Evolutionary conservation across 2,113 vertebrate genomes (phyloP).

Genomic region (Odocoileus hemionus): DNA sequence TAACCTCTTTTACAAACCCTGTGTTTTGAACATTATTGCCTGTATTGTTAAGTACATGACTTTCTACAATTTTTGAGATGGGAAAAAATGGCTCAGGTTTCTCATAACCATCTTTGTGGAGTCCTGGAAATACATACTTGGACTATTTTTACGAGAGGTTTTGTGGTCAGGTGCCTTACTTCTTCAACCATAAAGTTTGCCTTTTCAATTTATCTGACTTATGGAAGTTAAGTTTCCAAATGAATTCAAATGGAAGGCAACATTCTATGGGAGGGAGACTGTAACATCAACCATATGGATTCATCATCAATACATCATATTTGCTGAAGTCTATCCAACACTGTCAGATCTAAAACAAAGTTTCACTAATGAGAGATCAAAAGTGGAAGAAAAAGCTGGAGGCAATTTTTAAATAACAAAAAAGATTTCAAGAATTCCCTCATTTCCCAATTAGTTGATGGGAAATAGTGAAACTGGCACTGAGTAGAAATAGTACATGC

Average conservation of each 20-base stretch:
- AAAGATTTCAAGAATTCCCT: constrained; percentile 7
- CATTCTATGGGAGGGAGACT: background rate
- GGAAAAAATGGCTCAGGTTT: background rate
- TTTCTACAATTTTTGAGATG: background rate
- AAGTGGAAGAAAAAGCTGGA: background rate
- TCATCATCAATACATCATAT: background rate
- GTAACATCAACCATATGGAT: background rate
- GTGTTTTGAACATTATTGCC: background rate
- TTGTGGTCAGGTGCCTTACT: constrained; percentile 20
- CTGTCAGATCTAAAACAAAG: constrained; percentile 24
- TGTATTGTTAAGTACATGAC: background rate
- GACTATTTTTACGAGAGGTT: constrained; percentile 35
- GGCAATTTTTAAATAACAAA: constrained; percentile 54
- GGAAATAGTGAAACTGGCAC: background rate
- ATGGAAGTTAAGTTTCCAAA: background rate
- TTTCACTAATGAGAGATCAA: constrained; percentile 44
- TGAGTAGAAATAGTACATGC: constrained; percentile 40
- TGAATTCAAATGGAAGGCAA: background rate
- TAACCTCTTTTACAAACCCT: background rate
- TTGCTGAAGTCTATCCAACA: background rate
- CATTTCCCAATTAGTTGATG: constrained; percentile 41
- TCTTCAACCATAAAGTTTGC: background rate
- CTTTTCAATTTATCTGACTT: background rate
- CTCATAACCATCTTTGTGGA: background rate
- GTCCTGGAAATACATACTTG: background rate